These are phyloP conservation scores for Pterocles gutturalis DNA, from an alignment of 2,113 vertebrate genomes.

Conservation along the genomic window DNA sequence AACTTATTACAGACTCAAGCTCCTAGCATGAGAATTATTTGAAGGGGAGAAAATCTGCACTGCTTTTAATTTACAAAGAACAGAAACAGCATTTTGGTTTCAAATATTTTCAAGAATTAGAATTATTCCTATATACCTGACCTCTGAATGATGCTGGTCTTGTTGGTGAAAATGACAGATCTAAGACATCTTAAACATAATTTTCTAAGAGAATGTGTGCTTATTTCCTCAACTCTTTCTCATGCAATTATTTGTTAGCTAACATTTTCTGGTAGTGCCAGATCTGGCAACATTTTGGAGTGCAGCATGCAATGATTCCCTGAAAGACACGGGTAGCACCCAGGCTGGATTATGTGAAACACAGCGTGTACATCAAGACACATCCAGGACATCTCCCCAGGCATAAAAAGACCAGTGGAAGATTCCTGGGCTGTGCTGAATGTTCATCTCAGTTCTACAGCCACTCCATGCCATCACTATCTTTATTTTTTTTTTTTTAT, in stretches of 20 bases:
- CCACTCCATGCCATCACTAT: not conserved
- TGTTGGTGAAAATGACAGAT: not conserved
- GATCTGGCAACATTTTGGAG: not conserved
- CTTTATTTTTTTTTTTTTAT: conserved; percentile 37
- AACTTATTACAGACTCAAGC: conserved; percentile 2
- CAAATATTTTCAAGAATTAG: not conserved
- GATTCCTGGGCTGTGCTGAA: not conserved
- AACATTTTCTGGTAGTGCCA: not conserved
- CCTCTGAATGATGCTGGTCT: not conserved
- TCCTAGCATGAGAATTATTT: conserved; percentile 12
- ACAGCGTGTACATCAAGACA: not conserved
- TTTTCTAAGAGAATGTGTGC: not conserved
- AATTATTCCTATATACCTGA: not conserved
- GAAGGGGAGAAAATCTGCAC: not conserved
- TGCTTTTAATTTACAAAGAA: conserved; percentile 12
- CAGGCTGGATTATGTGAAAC: not conserved
- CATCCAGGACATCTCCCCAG: not conserved
- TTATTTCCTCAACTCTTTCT: not conserved
- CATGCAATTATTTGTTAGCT: not conserved
- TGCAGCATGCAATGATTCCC: not conserved
- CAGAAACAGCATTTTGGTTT: not conserved
- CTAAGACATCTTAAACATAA: not conserved
- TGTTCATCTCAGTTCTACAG: not conserved
- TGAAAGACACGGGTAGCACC: not conserved
- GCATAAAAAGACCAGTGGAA: not conserved